Percentiles rank a stretch among this genome's conserved stretches.
Evolutionary conservation across 2,888 invertebrate genomes (phyloP).

Genomic region (Saturnia japonica): DNA sequence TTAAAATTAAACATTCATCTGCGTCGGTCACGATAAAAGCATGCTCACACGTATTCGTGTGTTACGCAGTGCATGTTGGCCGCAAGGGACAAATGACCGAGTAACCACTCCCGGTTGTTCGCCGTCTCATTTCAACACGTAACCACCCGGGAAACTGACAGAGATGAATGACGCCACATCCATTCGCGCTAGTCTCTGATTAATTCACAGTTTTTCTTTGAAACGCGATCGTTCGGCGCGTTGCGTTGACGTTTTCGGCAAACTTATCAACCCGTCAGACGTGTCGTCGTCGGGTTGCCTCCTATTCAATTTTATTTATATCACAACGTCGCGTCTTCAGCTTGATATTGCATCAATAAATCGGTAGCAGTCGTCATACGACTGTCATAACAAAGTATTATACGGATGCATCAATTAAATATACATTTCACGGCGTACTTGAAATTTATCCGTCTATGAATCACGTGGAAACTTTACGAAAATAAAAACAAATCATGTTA

Average conservation of each 20-base stretch:
- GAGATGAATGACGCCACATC: conserved; percentile 64
- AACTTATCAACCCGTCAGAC: conserved; percentile 62
- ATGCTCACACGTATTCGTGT: conserved; percentile 47
- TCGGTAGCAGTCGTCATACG: conserved; percentile 46
- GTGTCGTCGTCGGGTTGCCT: conserved; percentile 42
- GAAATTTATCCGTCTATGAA: conserved; percentile 77
- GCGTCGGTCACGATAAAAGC: conserved; percentile 46
- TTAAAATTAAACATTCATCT: conserved; percentile 31
- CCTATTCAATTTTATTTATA: conserved; percentile 39
- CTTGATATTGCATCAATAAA: conserved; percentile 34
- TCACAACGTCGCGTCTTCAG: conserved; percentile 15
- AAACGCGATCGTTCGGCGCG: conserved; percentile 62
- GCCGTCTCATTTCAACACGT: conserved; percentile 58
- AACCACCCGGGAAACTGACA: conserved; percentile 54
- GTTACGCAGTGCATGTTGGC: conserved; percentile 61
- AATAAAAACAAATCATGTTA: conserved; percentile 80
- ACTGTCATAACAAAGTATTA: conserved; percentile 69
- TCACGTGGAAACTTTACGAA: conserved; percentile 72
- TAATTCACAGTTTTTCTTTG: conserved; percentile 78
- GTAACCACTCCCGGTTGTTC: conserved; percentile 69
- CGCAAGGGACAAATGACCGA: conserved; percentile 70
- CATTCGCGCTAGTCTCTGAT: conserved; percentile 69
- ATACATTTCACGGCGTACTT: conserved; percentile 68
- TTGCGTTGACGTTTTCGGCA: conserved; percentile 65
- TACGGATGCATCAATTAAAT: conserved; percentile 70